Base-by-base conservation (phyloP, 1,140 invertebrate species). In the Fopius arisanus region DNA sequence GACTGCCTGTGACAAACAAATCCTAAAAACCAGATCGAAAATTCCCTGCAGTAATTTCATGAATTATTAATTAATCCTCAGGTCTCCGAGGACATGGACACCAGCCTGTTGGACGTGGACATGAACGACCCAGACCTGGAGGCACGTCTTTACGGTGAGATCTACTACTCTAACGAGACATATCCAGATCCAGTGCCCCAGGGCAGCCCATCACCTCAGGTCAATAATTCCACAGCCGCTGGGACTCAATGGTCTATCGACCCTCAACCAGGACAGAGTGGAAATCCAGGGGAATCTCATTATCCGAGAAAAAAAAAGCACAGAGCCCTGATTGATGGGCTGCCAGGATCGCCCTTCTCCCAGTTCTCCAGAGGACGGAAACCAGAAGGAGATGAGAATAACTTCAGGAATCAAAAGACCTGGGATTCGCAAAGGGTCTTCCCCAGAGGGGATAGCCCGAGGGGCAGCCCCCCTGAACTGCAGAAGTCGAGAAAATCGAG, bases 111-210 rank as follows among this genome's bases (percentile, higher is more conserved):
- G 19, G 54, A 65, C 0, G 76, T 75, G 1, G 79, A 70, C 16
- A 51, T 67, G 16, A 43, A 7, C 9, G 77, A 83, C 23, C 73
- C 69, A 19, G 82, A 84, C 12, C 7, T 86, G 28, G 81, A 84
- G 54, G 70, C 80, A 5, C 67, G 75, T 33, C 75, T 86, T 0
- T 86, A 86, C 37, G 79, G 80, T 12, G 77, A 81, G 63, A 81
- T 86, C 66, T 79, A 86, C 76, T 84, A 80, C 16, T 73, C 77
- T 2, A 77, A 78, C 74, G 73, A 78, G 37, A 33, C 71, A 63
- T 76, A 59, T 63, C 59, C 40, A 0, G 67, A 73, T 6, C 66
- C 10, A 19, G 16, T 2, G 37, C 1, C 7, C 14, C 21, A 41
- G 16, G 19, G 12, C 0, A 1, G 21, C 67, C 1, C 28, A 19